Base-by-base conservation (phyloP, 2,797 vertebrate genomes). In the Vultur gryphus region DNA sequence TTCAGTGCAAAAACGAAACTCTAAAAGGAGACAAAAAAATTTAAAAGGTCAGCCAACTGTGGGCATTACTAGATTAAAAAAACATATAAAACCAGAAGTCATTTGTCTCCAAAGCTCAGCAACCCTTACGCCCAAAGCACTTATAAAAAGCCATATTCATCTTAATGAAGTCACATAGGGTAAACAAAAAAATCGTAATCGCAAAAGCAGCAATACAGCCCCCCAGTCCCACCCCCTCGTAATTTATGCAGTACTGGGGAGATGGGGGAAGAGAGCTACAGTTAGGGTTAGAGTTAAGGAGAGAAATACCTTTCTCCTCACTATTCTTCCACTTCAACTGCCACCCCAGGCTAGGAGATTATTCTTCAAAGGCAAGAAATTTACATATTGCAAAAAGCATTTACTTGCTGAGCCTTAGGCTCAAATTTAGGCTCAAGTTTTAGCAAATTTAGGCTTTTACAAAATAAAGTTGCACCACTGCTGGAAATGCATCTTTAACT, bases 1-100 rank as follows among this genome's bases (percentile, higher is more conserved):
- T 98, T 98, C 98, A 98, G 98, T 98, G 98, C 98, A 98, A 98
- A 98, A 98, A 96, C 59, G 33, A 98, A 96, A 97, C 73, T 96
- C 97, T 98, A 78, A 67, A 96, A 95, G 83, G 43, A 76, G 84
- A 75, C 19, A 39, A 43, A 52, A 12, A 35, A 21, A 28, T 1
- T 18, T 44, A 28, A 78, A 67, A 62, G 4, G 2, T 94, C 70
- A 96, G 66, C 8, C 58, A 76, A 31, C 13, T 41, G 11, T 18
- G 7, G 10, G 14, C 7, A 79, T 82, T 44, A 84, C 41, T 46
- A 72, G 44, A 70, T 48, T 21, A 83, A 66, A 87, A 67, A 52
- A n/a, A 13, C 2, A 51, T 5, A 39, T 5, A 39, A 84, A 89
- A 77, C 0, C 5, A 19, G 2, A 61, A 71, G 29, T 35, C 10